Evolutionary conservation across 1,140 invertebrate genomes (phyloP), one percentile per base, ranked within the genome.

Genomic region (Drosophila carrolli): DNA sequence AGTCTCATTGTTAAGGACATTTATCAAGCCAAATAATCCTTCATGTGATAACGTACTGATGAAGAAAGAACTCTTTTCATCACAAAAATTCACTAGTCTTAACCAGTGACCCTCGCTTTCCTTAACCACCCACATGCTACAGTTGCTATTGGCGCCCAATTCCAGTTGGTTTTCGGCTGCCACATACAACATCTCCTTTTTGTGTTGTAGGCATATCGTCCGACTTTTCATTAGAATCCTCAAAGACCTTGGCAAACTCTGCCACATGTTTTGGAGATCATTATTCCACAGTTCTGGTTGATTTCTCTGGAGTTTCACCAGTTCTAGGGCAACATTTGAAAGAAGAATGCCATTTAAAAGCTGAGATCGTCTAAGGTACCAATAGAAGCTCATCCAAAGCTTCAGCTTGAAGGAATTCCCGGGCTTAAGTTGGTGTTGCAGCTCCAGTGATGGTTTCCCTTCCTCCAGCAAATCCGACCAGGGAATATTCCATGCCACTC

Each of bases 331-430:
- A 67, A 81, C 84, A 7, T 90, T 63, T 2, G 50, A 40, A 13
- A 50, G n/a, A 43, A 84, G 27, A 14, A 14, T 16, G 1, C 47
- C 23, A 37, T 60, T 37, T 6, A 78, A 5, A 0, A 19, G 16
- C 1, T 14, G 3, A 0, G 59, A 55, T 7, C 61, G 65, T 1
- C 19, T 9, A 7, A 89, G 46, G 4, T 72, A 23, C 66, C 63
- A 78, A 44, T 90, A 90, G 19, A 68, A 70, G n/a, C 77, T 67
- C 3, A 73, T 47, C 84, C 84, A 89, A 0, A 90, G 32, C 0
- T 10, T 38, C 0, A 70, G 11, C 9, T 81, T 84, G 0, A 84
- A 32, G 0, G 37, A 8, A 46, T 85, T 83, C 4, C 9, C 50
- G 0, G 84, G 81, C 1, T 13, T 68, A 0, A 89, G 74, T 27